Percentiles rank a stretch among this genome's conserved stretches.
Evolutionary conservation across 2,888 invertebrate genomes (phyloP).

Genomic region (Mythimna pallens): DNA sequence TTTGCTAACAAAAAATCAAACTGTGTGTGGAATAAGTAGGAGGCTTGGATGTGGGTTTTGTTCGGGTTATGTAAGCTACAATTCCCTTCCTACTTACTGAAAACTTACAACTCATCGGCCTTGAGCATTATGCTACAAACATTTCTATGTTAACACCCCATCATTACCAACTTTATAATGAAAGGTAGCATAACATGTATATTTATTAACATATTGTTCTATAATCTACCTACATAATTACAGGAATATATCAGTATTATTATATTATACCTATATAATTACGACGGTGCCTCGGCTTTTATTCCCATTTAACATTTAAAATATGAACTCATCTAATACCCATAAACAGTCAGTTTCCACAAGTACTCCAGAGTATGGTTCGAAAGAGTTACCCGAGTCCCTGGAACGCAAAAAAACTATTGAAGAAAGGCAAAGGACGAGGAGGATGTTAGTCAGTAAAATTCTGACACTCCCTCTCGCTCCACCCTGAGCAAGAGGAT

Average conservation of each 20-base stretch:
- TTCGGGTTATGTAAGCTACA: constrained; percentile 1
- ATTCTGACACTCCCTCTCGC: no score
- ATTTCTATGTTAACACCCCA: constrained; percentile 13
- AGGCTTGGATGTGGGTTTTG: constrained; percentile 25
- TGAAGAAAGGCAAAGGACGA: no score
- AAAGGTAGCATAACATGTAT: constrained; percentile 15
- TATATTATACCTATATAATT: not conserved
- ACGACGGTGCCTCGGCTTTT: not conserved
- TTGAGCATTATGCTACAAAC: constrained; percentile 17
- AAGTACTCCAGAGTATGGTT: no score
- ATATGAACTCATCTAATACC: no score
- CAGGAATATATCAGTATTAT: not conserved
- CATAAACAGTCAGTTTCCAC: not conserved
- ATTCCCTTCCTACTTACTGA: not conserved
- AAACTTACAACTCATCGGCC: constrained; percentile 26
- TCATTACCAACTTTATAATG: constrained; percentile 19
- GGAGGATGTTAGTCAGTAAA: no score
- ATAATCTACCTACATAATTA: not conserved
- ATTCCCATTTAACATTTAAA: not conserved
- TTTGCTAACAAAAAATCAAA: constrained; percentile 51
- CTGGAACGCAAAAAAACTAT: no score
- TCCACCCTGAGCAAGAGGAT: no score
- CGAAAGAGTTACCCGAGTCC: no score
- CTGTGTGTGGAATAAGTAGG: constrained; percentile 19
- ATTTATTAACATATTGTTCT: constrained; percentile 6